Evolutionary conservation across 2,113 vertebrate species (phyloP), one percentile per base, ranked within the genome.

Genomic region (Falco punctatus): DNA sequence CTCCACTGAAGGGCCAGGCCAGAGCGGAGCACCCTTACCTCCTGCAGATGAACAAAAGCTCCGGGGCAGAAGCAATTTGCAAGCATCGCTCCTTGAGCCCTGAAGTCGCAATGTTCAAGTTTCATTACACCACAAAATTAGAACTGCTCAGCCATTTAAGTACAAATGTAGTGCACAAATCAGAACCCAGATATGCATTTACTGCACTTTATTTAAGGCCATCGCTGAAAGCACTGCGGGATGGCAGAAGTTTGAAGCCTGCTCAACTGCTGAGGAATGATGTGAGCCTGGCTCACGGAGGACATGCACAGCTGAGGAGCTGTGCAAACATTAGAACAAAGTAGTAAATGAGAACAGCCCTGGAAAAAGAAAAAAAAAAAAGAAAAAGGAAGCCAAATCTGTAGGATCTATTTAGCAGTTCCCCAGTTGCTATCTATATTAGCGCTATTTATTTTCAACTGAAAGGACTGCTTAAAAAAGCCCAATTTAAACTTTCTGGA

Each of bases 401-500:
- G 20, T 22, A 80, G 32, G 44, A 77, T 16, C 54, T 86, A 51
- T 30, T 86, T 78, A 88, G 72, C 59, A 73, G n/a, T 84, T 74
- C 55, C n/a, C 52, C 75, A 78, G 83, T 55, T 81, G 66, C 75
- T 83, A 62, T n/a, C 95, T 92, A 17, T 88, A 88, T 73, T 46
- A 71, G n/a, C 59, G 32, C 59, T 91, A 67, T 73, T 80, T 78
- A 79, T 89, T 88, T 94, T 70, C 62, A 83, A 51, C 32, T 35
- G 30, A 81, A 88, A 92, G 54, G 46, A 83, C 10, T 35, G 42
- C 67, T 88, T 92, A 70, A 66, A 92, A 87, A 90, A 84, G 27
- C n/a, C 62, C 42, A 35, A 70, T 75, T 88, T 82, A 79, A 90
- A 64, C 27, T 55, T 97, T 86, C 64, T 90, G 86, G 51, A 82